phyloP scores from a whole-genome alignment of 2,888 invertebrate genomes.

The Cosmopolites sordidus region DNA sequence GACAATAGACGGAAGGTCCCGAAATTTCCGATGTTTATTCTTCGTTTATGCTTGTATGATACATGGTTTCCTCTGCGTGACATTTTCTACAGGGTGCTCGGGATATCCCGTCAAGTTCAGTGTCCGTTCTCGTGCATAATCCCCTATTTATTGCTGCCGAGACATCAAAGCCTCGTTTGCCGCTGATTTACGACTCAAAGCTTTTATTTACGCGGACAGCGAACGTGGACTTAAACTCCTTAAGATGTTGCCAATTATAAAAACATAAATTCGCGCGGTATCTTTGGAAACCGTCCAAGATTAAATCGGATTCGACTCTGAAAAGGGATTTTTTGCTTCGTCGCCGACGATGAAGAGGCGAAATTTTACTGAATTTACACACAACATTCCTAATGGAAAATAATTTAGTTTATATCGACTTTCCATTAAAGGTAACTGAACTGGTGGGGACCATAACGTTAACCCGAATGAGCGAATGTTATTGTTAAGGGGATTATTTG shows the following conservation, averaged over 20 bases:
- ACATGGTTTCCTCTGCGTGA: no score
- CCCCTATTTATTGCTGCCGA: conserved; percentile 13
- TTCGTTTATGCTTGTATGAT: no score
- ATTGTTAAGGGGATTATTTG: conserved; percentile 6
- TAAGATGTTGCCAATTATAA: conserved; percentile 26
- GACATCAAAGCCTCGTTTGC: conserved; percentile 12
- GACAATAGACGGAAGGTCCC: no score
- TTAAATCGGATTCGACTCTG: no score
- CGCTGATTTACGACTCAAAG: conserved; percentile 13
- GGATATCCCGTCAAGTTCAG: no score
- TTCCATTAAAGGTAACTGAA: conserved; percentile 20
- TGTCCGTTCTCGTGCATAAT: background rate
- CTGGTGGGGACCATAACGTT: conserved; percentile 4
- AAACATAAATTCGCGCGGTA: conserved; percentile 17
- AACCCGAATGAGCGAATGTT: conserved; percentile 12
- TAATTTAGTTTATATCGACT: conserved; percentile 17
- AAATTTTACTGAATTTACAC: no score
- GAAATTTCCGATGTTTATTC: no score
- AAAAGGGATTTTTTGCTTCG: background rate
- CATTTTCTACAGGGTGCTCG: no score
- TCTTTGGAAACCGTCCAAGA: background rate
- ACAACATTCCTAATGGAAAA: conserved; percentile 4
- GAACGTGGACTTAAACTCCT: background rate
- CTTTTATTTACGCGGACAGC: conserved; percentile 18
- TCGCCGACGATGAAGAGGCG: background rate